phyloP scores from a whole-genome alignment of 2,797 vertebrate genomes.

The Steatocranus sp. region DNA sequence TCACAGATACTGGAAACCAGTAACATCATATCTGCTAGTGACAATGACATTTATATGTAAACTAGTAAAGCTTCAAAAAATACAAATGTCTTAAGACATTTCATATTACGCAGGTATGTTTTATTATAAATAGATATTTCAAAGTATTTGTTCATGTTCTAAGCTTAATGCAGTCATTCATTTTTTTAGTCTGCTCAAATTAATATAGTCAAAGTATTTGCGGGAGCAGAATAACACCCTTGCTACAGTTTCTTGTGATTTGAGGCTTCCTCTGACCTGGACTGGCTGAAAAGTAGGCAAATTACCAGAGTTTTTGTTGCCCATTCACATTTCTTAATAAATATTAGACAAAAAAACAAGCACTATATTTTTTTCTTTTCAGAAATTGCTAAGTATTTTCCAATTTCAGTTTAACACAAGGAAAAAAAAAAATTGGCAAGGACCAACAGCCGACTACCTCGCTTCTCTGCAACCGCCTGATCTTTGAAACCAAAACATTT shows the following conservation, averaged over 20 bases:
- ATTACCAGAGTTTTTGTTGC: constrained; percentile 6
- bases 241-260: neutral
- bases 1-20: constrained; percentile 3
- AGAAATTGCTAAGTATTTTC: constrained; percentile 38
- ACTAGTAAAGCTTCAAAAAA: neutral
- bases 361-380: neutral
- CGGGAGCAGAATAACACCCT: neutral
- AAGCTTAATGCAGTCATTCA: neutral
- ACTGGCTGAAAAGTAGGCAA: constrained; percentile 16
- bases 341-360: neutral
- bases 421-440: neutral
- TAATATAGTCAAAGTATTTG: neutral
- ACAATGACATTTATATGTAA: neutral
- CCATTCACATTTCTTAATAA: constrained; percentile 4
- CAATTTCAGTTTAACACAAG: constrained; percentile 12
- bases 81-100: neutral
- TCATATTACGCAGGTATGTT: neutral
- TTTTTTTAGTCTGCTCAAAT: neutral
- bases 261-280: constrained; percentile 5
- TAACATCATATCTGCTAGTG: neutral
- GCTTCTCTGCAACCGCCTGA: constrained; percentile 17
- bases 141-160: neutral
- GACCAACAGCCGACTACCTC: neutral
- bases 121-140: neutral
- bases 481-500: constrained; percentile 59